Evolutionary conservation across 2,113 vertebrate genomes (phyloP), one percentile per base, ranked within the genome.

Genomic region (Condylura cristata): DNA sequence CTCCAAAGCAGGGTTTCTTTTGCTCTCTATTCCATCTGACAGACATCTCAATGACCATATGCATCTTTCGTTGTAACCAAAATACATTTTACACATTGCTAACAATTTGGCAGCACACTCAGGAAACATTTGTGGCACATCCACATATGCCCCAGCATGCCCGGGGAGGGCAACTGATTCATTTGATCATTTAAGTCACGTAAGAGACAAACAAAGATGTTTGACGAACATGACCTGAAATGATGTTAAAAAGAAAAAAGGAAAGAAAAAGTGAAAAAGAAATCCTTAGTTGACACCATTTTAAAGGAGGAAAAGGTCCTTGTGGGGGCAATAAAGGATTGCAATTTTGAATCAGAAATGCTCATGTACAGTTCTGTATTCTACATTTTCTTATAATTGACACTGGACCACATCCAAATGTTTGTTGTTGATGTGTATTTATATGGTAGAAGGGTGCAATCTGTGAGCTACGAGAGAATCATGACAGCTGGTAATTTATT

Each of bases 1-100:
- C 24, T 81, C 74, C 63, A 76, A 34, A 86, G 75, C 80, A 28
- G 83, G 86, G 66, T 44, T 5, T 80, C 39, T 91, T 75, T 89
- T 93, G 28, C 68, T 91, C 83, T 41, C 39, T 16, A 60, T 86
- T 63, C 71, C 84, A 90, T 94, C 84, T 93, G 84, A 96, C 87
- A 97, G 95, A 76, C 92, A 85, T 41, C 85, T 91, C 94, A 96
- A 4, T 96, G 97, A 89, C 97, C 92, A 96, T 97, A 97, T 97
- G 97, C 89, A 92, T 96, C 87, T 66, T 85, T 79, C 81, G 86
- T 71, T 84, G 80, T 91, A 96, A 96, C 93, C 95, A 97, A 97
- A 97, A 96, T 97, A 97, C 92, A 93, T 96, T 94, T 97, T 95
- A 95, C 95, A 96, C 96, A 93, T 95, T 96, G 88, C 97, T 94